Base-by-base conservation (phyloP, 2,888 invertebrate species). In the Papilio elwesi region DNA sequence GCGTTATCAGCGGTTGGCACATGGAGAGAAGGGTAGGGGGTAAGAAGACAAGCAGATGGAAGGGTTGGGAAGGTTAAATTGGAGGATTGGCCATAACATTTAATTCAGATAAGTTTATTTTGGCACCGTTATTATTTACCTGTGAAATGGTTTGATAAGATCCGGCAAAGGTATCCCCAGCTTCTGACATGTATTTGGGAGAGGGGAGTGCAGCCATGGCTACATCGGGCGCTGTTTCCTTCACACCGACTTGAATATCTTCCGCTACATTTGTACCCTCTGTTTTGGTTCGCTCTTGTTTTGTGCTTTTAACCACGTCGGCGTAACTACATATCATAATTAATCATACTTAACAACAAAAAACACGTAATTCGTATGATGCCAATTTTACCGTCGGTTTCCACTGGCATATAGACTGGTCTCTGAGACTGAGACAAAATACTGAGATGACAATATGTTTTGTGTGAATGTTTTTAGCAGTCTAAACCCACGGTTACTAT, bases 241-340 rank as follows among this genome's bases (percentile, higher is more conserved):
- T 85, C 63, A 84, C 64, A 0, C 73, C 76, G 3, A 68, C 70
- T 11, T 49, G 76, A 11, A 74, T 82, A 8, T 49, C 68, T 0
- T 86, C 87, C 0, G 75, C 63, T 9, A 87, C 87, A 36, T 69
- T 81, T 6, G 70, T 74, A 0, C 77, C 68, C 4, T 88, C 88
- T 0, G 68, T 62, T 7, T 90, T 88, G 0, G n/a, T 72, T 0
- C 52, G 74, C 51, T 91, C 90, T 13, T 83, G 84, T 71, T 90
- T 90, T 68, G 81, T 89, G 73, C 95, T 95, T 78, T 96, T 96
- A 70, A 95, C 94, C 6, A 97, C 96, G 80, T 97, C 97, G 0
- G 95, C 92, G 79, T 96, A 96, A 85, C 97, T 96, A 71, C 6
- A 43, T 12, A 11, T 4, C 12, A 49, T 12, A 49, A 49, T 12